Conservation (phyloP, 2,113 vertebrate species). For the Arizona elegans region DNA sequence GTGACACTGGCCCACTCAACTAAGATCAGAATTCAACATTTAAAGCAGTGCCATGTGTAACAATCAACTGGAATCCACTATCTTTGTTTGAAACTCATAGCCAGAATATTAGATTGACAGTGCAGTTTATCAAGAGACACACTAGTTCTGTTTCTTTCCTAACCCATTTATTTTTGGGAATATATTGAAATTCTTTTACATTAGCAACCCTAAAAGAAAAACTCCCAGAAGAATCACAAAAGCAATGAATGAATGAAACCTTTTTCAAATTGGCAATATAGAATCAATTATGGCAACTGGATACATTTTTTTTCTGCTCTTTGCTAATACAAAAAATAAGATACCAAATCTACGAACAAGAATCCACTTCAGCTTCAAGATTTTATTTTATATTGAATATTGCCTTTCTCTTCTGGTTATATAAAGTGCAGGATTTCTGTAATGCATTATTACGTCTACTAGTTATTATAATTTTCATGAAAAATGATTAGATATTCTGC, state of each 20-base stretch:
- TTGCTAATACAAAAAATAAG: neutral
- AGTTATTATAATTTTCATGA: neutral
- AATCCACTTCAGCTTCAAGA: neutral
- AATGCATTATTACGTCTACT: neutral
- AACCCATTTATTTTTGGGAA: neutral
- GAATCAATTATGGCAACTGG: accelerated
- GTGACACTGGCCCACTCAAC: neutral
- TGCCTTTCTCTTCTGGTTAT: constrained; percentile 9
- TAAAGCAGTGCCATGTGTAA: neutral
- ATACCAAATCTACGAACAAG: neutral
- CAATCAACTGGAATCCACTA: neutral
- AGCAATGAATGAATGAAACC: accelerated
- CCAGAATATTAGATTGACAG: neutral
- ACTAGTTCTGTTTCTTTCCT: neutral
- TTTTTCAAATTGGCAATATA: neutral
- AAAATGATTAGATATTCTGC: neutral
- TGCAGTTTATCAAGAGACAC: neutral
- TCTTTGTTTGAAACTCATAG: neutral
- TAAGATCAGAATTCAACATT: neutral
- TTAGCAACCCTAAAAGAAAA: neutral
- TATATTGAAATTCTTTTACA: neutral
- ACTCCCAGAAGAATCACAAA: neutral
- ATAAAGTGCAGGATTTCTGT: constrained; percentile 18
- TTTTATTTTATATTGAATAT: neutral
- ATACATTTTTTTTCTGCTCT: accelerated